Evolutionary conservation across 1,140 invertebrate genomes (phyloP).

Genomic region (Drosophila carrolli): DNA sequence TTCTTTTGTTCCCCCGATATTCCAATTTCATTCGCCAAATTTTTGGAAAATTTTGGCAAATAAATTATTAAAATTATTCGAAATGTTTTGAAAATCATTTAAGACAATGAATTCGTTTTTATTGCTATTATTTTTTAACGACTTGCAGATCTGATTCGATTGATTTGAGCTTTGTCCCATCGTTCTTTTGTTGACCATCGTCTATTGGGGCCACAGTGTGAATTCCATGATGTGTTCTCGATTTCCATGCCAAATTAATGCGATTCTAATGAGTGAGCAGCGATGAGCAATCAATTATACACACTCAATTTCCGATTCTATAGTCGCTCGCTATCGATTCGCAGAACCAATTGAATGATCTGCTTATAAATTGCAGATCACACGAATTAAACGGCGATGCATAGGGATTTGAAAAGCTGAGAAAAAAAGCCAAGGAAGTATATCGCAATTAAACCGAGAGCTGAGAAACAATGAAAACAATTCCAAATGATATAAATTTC

Average conservation of each 20-base stretch:
- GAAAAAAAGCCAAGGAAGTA: background rate
- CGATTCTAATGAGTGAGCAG: conserved; percentile 48
- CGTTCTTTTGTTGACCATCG: conserved; percentile 19
- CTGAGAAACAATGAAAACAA: background rate
- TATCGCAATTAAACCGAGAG: background rate
- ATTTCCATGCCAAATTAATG: conserved; percentile 54
- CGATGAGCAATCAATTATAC: conserved; percentile 39
- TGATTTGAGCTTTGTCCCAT: conserved; percentile 21
- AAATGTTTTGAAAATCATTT: conserved; percentile 15
- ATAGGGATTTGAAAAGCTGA: background rate
- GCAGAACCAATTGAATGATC: conserved; percentile 16
- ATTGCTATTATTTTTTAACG: conserved; percentile 35
- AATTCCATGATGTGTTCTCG: conserved; percentile 25
- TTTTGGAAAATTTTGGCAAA: conserved; percentile 16
- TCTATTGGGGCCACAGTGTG: conserved; percentile 30
- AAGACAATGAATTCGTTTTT: conserved; percentile 43
- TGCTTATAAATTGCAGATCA: background rate
- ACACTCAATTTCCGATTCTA: conserved; percentile 10
- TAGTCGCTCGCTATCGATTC: conserved; percentile 7
- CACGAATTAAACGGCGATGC: background rate
- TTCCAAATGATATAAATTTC: no score
- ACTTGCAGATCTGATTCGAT: conserved; percentile 8
- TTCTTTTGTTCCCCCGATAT: background rate
- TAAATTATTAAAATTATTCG: conserved; percentile 35
- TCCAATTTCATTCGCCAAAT: conserved; percentile 1